These are phyloP conservation scores for Xenus cinereus DNA, from an alignment of 2,113 vertebrate genomes.

Conservation along the genomic window DNA sequence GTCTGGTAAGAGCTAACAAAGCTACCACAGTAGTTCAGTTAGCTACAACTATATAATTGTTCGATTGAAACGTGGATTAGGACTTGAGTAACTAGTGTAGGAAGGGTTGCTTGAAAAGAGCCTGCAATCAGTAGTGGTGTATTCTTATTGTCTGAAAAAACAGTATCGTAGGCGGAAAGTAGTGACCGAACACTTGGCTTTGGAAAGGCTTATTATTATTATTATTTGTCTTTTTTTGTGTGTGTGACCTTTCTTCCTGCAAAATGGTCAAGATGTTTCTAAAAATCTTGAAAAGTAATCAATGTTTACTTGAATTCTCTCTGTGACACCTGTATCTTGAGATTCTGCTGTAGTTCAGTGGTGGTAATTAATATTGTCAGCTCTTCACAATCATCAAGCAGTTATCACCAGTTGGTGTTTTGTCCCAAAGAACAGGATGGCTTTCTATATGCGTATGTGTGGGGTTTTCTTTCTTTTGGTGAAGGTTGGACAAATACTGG, in stretches of 20 bases:
- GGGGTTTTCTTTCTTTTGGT: neutral
- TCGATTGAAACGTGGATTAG: neutral
- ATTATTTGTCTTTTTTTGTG: neutral
- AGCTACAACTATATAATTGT: neutral
- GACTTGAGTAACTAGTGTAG: neutral
- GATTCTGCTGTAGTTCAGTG: neutral
- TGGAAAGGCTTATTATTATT: neutral
- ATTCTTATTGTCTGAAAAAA: neutral
- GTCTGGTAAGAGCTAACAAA: neutral
- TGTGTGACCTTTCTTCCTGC: neutral
- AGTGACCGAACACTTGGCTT: neutral
- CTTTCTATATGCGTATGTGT: neutral
- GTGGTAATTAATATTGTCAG: neutral
- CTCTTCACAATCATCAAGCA: neutral
- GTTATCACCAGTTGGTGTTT: neutral
- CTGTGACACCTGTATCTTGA: neutral
- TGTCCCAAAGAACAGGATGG: neutral
- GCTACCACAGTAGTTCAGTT: neutral
- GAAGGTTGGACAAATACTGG: constrained; percentile 15
- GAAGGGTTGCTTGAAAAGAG: neutral
- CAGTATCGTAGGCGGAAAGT: neutral
- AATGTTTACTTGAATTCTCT: neutral
- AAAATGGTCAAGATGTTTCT: neutral
- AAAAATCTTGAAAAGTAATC: neutral
- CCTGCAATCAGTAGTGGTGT: neutral